Base-by-base conservation (phyloP, 2,888 invertebrate genomes). In the Merodon equestris region DNA sequence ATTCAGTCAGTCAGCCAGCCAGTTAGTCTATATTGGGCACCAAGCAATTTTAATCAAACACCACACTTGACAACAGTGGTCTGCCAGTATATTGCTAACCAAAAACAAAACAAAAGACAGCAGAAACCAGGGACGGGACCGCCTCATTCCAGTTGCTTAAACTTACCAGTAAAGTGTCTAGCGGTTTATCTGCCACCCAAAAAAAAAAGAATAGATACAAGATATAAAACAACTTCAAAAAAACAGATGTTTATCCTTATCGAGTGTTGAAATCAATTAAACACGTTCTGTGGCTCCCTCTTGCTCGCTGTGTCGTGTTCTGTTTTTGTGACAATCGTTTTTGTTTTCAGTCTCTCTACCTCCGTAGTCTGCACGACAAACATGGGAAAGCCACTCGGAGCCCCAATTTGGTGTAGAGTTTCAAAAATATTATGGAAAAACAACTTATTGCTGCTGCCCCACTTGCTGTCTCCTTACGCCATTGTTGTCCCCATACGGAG, bases 261-360 rank as follows among this genome's bases (percentile, higher is more conserved):
- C 54, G 64, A 73, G 66, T 73, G 73, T 67, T 54, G 66, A 66
- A 66, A 73, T 66, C 73, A 73, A 73, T 73, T 73, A 66, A 73
- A 73, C 73, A 58, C 73, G 53, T 66, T 27, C 58, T 73, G 64
- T 56, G 54, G 27, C 27, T 7, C 45, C 27, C 17, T 4, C 44
- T 18, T 36, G 12, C 38, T 17, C 36, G 18, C 13, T 48, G 18
- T 38, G 18, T 17, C 38, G 38, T 5, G 47, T 47, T 47, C 34
- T 57, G 45, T 42, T 50, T 67, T 58, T 34, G 66, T 27, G 57
- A 14, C 67, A 58, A 58, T 68, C 58, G 68, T 58, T 57, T 44
- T 57, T 7, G 27, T 27, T 0, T 44, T 12, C 12, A 9, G 34
- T 50, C 10, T 34, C 44, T 19, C 36, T 13, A 45, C 2, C 15